Evolutionary conservation across 2,888 invertebrate genomes (phyloP).

Genomic region (Lithophane ornitopus): DNA sequence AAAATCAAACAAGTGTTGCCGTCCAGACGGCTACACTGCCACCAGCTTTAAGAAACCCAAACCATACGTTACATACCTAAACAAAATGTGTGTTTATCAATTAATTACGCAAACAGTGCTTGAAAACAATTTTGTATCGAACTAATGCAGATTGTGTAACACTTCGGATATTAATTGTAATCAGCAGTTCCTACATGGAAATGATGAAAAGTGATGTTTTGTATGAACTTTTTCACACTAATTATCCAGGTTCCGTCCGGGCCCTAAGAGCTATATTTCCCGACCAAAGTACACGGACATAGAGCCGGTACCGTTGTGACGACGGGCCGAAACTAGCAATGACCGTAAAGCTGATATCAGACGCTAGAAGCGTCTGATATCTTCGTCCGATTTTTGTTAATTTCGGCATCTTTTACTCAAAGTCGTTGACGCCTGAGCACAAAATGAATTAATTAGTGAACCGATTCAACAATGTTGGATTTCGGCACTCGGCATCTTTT

Average conservation of each 20-base stretch:
- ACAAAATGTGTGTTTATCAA: background rate
- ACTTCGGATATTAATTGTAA: conserved; percentile 11
- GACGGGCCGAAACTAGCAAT: background rate
- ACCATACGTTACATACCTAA: conserved; percentile 13
- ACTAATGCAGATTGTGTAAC: conserved; percentile 25
- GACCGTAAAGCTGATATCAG: background rate
- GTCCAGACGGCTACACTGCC: background rate
- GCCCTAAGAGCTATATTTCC: background rate
- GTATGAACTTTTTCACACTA: background rate
- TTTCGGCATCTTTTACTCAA: background rate
- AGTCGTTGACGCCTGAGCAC: background rate
- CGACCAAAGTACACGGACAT: background rate
- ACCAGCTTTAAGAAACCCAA: background rate
- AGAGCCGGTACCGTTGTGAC: background rate
- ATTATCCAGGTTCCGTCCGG: background rate
- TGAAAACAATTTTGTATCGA: conserved; percentile 17
- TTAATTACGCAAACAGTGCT: background rate
- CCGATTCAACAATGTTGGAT: background rate
- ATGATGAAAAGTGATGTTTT: background rate
- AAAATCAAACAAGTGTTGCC: conserved; percentile 10
- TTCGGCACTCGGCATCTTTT: background rate
- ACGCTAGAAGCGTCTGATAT: no score
- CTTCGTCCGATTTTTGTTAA: background rate
- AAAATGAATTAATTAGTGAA: background rate
- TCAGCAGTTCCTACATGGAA: conserved; percentile 10